Percentiles rank a stretch among this genome's conserved stretches.
These are phyloP conservation scores for Arrhamphus sclerolepis DNA, from an alignment of 2,797 vertebrate genomes.

Conservation along the genomic window DNA sequence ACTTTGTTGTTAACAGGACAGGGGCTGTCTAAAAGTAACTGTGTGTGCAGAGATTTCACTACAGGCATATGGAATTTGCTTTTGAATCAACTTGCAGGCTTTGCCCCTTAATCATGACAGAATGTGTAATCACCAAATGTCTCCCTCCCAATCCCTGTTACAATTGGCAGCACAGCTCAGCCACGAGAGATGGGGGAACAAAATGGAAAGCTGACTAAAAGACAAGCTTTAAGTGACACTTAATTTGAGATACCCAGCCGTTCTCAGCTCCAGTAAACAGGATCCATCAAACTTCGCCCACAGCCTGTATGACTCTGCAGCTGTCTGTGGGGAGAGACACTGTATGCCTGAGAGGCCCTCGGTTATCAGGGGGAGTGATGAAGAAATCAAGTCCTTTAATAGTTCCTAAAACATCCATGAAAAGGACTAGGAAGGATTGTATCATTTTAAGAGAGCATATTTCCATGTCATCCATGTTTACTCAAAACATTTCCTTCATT, in stretches of 20 bases:
- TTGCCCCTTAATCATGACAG: constrained; percentile 75
- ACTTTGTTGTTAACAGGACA: constrained; percentile 71
- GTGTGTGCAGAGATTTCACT: constrained; percentile 57
- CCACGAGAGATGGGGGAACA: constrained; percentile 72
- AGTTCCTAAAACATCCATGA: constrained; percentile 43
- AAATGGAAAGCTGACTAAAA: constrained; percentile 75
- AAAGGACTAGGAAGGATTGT: constrained; percentile 25
- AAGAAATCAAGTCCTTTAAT: constrained; percentile 62
- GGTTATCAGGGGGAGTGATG: constrained; percentile 61
- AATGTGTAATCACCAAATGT: constrained; percentile 78
- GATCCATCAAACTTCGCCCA: constrained; percentile 79
- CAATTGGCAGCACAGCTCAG: constrained; percentile 74
- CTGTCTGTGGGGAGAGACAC: constrained; percentile 66
- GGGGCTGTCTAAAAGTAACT: constrained; percentile 61
- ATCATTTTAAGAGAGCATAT: constrained; percentile 32
- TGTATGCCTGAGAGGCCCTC: constrained; percentile 57
- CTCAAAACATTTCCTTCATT: constrained; percentile 18
- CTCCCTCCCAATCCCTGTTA: constrained; percentile 74
- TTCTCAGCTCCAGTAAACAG: constrained; percentile 79
- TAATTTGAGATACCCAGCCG: constrained; percentile 77
- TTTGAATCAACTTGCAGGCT: constrained; percentile 65
- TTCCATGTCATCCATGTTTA: constrained; percentile 34
- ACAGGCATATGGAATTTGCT: constrained; percentile 73
- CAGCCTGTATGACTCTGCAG: constrained; percentile 67
- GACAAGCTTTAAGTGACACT: constrained; percentile 81